Conservation (phyloP, 2,797 vertebrate species). For the Semotilus atromaculatus region DNA sequence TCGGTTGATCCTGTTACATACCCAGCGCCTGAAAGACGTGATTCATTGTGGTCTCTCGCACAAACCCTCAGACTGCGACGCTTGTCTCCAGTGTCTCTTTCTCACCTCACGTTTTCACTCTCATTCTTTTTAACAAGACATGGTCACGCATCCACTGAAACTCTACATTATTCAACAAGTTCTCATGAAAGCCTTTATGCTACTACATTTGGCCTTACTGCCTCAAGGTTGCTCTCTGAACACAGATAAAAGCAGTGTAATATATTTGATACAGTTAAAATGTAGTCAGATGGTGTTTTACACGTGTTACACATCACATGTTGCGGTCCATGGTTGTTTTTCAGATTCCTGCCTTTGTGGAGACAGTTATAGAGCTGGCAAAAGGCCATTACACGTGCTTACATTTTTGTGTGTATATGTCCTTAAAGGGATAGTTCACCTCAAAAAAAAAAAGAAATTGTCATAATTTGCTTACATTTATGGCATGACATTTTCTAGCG, state of each 20-base stretch:
- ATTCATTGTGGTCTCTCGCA: slow-evolving; percentile 31
- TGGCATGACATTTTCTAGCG: neutral
- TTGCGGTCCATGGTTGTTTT: slow-evolving; percentile 20
- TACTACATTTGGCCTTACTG: neutral
- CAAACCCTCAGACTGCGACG: neutral
- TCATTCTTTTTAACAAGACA: neutral
- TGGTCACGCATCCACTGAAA: slow-evolving; percentile 1
- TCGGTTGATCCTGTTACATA: slow-evolving; percentile 26
- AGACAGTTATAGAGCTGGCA: slow-evolving; percentile 7
- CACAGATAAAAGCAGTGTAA: neutral
- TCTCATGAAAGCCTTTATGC: neutral
- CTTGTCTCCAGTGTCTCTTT: slow-evolving; percentile 17
- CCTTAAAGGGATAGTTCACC: slow-evolving; percentile 1
- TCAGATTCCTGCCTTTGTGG: slow-evolving; percentile 9
- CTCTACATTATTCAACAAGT: neutral
- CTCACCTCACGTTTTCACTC: slow-evolving; percentile 13
- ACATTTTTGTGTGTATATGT: neutral
- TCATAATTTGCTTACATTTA: neutral
- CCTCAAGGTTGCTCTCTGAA: neutral
- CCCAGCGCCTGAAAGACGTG: slow-evolving; percentile 8
- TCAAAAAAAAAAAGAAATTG: neutral
- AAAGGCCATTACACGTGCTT: slow-evolving; percentile 6
- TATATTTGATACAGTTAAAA: neutral
- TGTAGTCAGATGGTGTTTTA: neutral
- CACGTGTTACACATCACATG: slow-evolving; percentile 22